Base-by-base conservation (phyloP, 2,797 vertebrate species). In the Eospalax fontanierii region DNA sequence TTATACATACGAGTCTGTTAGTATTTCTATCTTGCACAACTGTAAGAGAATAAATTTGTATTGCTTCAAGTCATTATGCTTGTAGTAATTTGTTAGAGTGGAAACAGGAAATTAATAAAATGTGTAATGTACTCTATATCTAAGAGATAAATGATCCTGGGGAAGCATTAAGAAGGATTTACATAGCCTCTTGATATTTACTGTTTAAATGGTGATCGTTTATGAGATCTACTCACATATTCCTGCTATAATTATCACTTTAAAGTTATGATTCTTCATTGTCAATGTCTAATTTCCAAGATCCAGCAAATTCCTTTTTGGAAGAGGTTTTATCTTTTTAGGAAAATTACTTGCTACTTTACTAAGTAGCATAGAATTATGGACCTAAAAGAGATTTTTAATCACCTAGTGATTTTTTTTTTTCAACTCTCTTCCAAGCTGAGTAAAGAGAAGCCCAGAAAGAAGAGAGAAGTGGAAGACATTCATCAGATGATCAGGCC, bases 91-190 rank as follows among this genome's bases (percentile, higher is more conserved):
- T 92, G 50, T 75, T 70, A 89, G 0, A 57, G 43, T 65, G 63
- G 74, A 82, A 70, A 46, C 57, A 71, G 59, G 50, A 92, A 94
- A 82, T 35, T 46, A 75, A 86, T 30, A 87, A 22, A 70, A 11
- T 68, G 66, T 61, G 28, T 3, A 65, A n/a, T 54, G 28, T 7
- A 57, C 12, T 24, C 61, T 30, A 5, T 46, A 7, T 40, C 70
- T 80, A 43, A 70, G 40, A 82, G 66, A 63, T 76, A 46, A 78
- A 46, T 66, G 46, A 54, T 35, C 15, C 33, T 68, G 38, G 76
- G 38, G 82, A 46, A 43, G 4, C 28, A 71, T 6, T 26, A 43
- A 61, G 63, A 82, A 12, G 33, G 26, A 21, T n/a, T 65, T 68
- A 46, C 16, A n/a, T 9, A 35, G 40, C 22, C 74, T 76, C 35